Percentiles rank a stretch among this genome's conserved stretches.
Conservation (phyloP, 2,888 invertebrate species). For the Agrotis clavis region DNA sequence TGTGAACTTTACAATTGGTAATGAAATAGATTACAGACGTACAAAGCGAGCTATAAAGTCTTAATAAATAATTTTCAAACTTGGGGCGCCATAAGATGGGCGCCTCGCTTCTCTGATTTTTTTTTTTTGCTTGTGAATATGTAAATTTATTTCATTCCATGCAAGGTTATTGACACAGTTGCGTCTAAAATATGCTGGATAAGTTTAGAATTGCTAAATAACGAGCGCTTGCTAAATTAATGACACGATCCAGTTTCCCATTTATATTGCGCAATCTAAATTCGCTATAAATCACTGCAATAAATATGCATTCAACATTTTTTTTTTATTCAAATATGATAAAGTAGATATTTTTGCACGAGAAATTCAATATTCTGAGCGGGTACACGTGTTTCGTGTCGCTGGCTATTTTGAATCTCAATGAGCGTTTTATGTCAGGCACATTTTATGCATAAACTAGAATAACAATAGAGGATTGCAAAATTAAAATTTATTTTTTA, state of each 20-base stretch:
- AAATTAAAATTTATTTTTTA: slow-evolving; percentile 58
- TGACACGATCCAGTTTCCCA: slow-evolving; percentile 80
- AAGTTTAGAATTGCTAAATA: slow-evolving; percentile 82
- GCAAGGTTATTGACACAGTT: slow-evolving; percentile 89
- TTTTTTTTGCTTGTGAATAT: slow-evolving; percentile 84
- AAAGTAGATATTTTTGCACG: slow-evolving; percentile 61
- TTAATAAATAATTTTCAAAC: slow-evolving; percentile 73
- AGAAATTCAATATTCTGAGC: slow-evolving; percentile 74
- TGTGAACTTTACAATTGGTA: slow-evolving; percentile 62
- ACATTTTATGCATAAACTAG: slow-evolving; percentile 70
- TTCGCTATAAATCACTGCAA: slow-evolving; percentile 74
- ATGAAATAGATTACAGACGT: slow-evolving; percentile 33
- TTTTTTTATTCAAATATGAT: slow-evolving; percentile 69
- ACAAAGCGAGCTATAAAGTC: slow-evolving; percentile 28
- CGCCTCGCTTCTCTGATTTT: slow-evolving; percentile 71
- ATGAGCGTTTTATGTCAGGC: slow-evolving; percentile 72
- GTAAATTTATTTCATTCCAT: slow-evolving; percentile 82
- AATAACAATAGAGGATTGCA: slow-evolving; percentile 63
- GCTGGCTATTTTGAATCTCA: slow-evolving; percentile 76
- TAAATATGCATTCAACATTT: slow-evolving; percentile 59
- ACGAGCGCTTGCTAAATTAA: slow-evolving; percentile 80
- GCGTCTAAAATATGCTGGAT: slow-evolving; percentile 79
- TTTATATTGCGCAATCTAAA: slow-evolving; percentile 73
- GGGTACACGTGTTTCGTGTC: slow-evolving; percentile 68
- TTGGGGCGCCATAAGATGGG: slow-evolving; percentile 69